Evolutionary conservation across 1,140 invertebrate species (phyloP).

Genomic region (Panulirus ornatus): DNA sequence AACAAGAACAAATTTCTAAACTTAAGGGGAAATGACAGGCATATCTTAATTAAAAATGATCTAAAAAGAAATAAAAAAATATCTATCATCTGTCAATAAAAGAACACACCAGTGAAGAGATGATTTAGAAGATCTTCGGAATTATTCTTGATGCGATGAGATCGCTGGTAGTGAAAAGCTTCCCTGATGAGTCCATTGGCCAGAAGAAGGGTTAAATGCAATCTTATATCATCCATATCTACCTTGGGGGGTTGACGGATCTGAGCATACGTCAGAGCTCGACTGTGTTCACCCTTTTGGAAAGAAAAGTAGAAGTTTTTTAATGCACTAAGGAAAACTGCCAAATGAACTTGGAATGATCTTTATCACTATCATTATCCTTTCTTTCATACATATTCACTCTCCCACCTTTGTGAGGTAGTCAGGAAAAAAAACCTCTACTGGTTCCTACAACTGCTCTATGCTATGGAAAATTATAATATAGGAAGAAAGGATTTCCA

Average conservation of each 20-base stretch:
- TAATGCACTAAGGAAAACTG: no score
- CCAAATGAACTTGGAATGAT: no score
- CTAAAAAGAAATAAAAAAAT: no score
- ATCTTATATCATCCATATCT: conserved; percentile 80
- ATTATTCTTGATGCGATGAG: conserved; percentile 77
- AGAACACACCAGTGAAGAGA: conserved; percentile 75
- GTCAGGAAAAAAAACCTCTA: no score
- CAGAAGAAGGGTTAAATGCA: conserved; percentile 80
- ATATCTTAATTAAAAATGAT: no score
- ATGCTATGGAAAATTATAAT: no score
- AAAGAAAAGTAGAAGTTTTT: background rate
- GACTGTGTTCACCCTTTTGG: conserved; percentile 57
- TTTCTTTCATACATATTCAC: no score
- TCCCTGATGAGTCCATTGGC: conserved; percentile 81
- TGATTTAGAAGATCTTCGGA: conserved; percentile 78
- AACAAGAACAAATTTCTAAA: conserved; percentile 8
- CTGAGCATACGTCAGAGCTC: conserved; percentile 81
- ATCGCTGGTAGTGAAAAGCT: conserved; percentile 81
- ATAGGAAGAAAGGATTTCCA: no score
- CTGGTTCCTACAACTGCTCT: no score
- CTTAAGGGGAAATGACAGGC: no score
- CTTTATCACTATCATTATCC: no score
- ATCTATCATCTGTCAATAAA: background rate
- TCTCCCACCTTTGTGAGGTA: no score
- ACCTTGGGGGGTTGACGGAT: conserved; percentile 80